These are phyloP conservation scores for Phortica magna DNA, from an alignment of 2,888 invertebrate species.

Conservation along the genomic window DNA sequence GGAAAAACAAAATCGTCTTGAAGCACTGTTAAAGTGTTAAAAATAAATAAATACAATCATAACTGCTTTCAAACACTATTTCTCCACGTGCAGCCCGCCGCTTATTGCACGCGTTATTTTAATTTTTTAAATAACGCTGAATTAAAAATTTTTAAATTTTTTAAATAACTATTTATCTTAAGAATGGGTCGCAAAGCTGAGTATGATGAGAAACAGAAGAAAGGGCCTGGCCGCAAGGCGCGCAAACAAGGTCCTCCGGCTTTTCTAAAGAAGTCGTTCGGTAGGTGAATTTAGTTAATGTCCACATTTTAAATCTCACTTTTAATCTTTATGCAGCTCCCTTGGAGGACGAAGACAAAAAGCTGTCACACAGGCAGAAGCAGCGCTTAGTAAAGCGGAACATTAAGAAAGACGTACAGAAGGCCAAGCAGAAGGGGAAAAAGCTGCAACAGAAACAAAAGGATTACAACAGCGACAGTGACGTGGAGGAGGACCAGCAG, in stretches of 20 bases:
- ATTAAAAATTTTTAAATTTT: no score
- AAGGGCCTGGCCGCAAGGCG: conserved; percentile 91
- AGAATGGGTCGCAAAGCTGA: conserved; percentile 94
- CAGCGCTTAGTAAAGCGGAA: conserved; percentile 83
- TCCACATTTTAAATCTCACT: conserved; percentile 2
- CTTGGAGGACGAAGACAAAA: conserved; percentile 79
- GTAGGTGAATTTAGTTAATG: conserved; percentile 57
- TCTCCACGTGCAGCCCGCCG: conserved; percentile 21
- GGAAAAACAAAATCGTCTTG: background rate
- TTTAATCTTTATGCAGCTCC: conserved; percentile 65
- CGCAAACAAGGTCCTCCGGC: conserved; percentile 91
- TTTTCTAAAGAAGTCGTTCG: conserved; percentile 73
- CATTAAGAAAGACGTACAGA: conserved; percentile 79
- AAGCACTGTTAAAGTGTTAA: no score
- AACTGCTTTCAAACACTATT: background rate
- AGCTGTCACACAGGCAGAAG: conserved; percentile 85
- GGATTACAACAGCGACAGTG: conserved; percentile 72
- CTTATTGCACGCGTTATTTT: conserved; percentile 3
- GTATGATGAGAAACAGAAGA: conserved; percentile 86
- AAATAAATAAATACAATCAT: background rate
- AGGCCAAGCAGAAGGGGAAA: conserved; percentile 67
- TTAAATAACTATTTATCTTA: conserved; percentile 10
- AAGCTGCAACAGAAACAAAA: conserved; percentile 56
- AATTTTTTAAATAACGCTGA: conserved; percentile 29
- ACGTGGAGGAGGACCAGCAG: conserved; percentile 55